Evolutionary conservation across 2,113 vertebrate genomes (phyloP), one percentile per base, ranked within the genome.

Genomic region (Turdus rufiventris): DNA sequence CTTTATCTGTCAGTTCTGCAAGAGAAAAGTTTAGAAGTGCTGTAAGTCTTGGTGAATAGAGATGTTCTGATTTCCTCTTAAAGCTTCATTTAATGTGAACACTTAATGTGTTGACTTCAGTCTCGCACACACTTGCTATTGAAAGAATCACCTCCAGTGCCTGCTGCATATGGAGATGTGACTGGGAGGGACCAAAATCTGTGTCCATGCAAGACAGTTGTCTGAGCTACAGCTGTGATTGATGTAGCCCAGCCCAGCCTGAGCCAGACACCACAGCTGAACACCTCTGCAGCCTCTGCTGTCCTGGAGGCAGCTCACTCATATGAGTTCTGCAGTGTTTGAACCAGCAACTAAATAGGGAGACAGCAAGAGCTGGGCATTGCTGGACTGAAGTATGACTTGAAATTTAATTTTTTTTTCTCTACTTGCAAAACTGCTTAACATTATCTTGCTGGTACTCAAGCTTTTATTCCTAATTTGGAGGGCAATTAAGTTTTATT

Each of bases 1-100:
- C 90, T 96, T 96, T 95, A 67, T 66, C 28, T 89, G 23, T 83
- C 47, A 83, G 47, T 31, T 83, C 51, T 77, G 17, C 56, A 43
- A 80, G 51, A 73, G 33, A 12, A 40, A 50, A 70, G 78, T 70
- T 84, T 2, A 50, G 53, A 50, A 72, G 33, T 66, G 10, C 43
- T 77, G 88, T 75, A 89, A 72, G 54, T 29, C 25, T 45, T 57
- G 66, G 16, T 42, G 31, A 63, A 40, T 72, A 21, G 18, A 87
- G 14, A 8, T n/a, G 28, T 51, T 71, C 25, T 43, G 0, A 56
- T 53, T 86, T 86, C 81, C 36, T 85, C n/a, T 51, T 79, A 58
- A 47, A 80, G 21, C 43, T 77, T 82, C n/a, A n/a, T n/a, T n/a
- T n/a, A n/a, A n/a, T n/a, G n/a, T n/a, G n/a, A 38, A 38, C 26